Conservation (phyloP, 2,888 invertebrate genomes). For the Cheilosia urbana region DNA sequence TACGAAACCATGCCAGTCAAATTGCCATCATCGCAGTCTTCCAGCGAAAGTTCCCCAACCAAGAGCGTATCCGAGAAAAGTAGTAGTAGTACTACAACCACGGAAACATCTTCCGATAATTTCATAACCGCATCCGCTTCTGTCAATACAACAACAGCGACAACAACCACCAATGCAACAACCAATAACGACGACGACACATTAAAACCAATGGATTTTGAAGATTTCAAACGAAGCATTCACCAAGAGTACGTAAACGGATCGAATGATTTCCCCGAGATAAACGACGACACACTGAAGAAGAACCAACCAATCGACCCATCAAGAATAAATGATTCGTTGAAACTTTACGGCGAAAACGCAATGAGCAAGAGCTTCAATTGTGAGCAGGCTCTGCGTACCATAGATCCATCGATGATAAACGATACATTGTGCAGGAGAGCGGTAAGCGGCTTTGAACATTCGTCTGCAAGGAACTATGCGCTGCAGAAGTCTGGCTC, state of each 20-base stretch:
- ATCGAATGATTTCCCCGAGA: constrained; percentile 82
- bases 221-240: constrained; percentile 83
- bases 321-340: constrained; percentile 84
- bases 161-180: constrained; percentile 79
- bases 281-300: constrained; percentile 83
- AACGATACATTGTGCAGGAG: constrained; percentile 81
- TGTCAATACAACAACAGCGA: constrained; percentile 79
- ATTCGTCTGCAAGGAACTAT: constrained; percentile 80
- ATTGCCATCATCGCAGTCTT: constrained; percentile 85
- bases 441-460: constrained; percentile 78
- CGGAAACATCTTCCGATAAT: constrained; percentile 80
- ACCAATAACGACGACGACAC: constrained; percentile 81
- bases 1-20: constrained; percentile 89
- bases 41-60: constrained; percentile 81
- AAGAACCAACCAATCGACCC: constrained; percentile 84
- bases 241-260: constrained; percentile 83
- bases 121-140: constrained; percentile 81
- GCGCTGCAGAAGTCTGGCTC: constrained; percentile 83
- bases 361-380: constrained; percentile 84
- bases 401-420: constrained; percentile 81
- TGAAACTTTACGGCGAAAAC: constrained; percentile 84
- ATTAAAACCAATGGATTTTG: constrained; percentile 83
- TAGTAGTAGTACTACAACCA: constrained; percentile 76
- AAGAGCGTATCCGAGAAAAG: constrained; percentile 79
- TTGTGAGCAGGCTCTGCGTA: constrained; percentile 82